Evolutionary conservation across 2,888 invertebrate genomes (phyloP).

Genomic region (Drosophila flavopinicola): DNA sequence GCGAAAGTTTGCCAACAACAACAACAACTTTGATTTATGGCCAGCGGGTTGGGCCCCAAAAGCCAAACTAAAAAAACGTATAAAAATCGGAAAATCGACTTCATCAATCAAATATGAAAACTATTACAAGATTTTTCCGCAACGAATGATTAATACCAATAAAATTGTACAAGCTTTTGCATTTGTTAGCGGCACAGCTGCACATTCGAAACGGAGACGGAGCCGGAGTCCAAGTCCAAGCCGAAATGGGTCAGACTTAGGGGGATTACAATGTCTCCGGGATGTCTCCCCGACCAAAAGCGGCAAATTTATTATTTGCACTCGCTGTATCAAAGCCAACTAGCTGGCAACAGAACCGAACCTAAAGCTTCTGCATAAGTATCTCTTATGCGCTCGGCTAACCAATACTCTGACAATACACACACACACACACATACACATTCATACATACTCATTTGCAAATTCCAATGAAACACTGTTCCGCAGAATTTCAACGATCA

Average conservation of each 20-base stretch:
- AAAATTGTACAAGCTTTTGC: slow-evolving; percentile 74
- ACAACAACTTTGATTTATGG: slow-evolving; percentile 59
- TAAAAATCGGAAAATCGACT: slow-evolving; percentile 51
- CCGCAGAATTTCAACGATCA: slow-evolving; percentile 82
- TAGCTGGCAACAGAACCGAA: slow-evolving; percentile 22
- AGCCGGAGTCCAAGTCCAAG: slow-evolving; percentile 19
- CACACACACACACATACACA: slow-evolving; percentile 17
- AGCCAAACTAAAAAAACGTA: slow-evolving; percentile 4
- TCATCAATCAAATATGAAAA: slow-evolving; percentile 73
- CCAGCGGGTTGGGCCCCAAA: slow-evolving; percentile 19
- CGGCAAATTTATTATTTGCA: slow-evolving; percentile 79
- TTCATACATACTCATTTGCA: slow-evolving; percentile 77
- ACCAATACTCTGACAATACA: slow-evolving; percentile 10
- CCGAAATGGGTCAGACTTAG: slow-evolving; percentile 66
- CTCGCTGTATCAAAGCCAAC: slow-evolving; percentile 71
- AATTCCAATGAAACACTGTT: slow-evolving; percentile 83
- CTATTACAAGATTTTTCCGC: slow-evolving; percentile 57
- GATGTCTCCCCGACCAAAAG: slow-evolving; percentile 69
- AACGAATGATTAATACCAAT: slow-evolving; percentile 82
- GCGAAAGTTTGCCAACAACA: slow-evolving; percentile 55
- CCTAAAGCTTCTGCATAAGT: slow-evolving; percentile 33
- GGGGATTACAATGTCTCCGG: slow-evolving; percentile 79
- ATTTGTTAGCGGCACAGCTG: slow-evolving; percentile 56
- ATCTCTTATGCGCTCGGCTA: slow-evolving; percentile 29
- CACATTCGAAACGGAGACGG: too few species aligned